A percentile compares a stretch with the other conserved stretches of the same genome.
Conservation (phyloP, 2,113 vertebrate species). For the Neofelis nebulosa region DNA sequence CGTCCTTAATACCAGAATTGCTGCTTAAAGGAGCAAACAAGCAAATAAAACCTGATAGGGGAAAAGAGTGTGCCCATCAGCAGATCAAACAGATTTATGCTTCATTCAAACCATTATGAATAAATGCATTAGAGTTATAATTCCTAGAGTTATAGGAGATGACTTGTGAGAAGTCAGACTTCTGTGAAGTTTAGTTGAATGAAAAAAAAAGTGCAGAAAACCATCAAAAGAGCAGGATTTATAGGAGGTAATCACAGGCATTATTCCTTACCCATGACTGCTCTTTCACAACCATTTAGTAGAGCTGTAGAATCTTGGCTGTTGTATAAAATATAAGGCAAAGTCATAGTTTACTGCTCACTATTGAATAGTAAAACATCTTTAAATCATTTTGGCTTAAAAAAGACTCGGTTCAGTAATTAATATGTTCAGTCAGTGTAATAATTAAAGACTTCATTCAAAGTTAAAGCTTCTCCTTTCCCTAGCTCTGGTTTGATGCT, state of each 20-base stretch:
- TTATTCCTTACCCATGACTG: neutral
- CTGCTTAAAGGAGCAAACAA: neutral
- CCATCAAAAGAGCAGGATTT: neutral
- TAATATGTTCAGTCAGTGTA: neutral
- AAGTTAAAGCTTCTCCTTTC: neutral
- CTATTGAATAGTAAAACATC: neutral
- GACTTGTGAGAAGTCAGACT: neutral
- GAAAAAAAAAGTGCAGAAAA: neutral
- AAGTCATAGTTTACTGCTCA: neutral
- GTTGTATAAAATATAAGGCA: neutral
- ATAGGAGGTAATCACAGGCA: neutral
- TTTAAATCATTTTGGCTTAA: neutral
- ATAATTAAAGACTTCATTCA: conserved; percentile 5
- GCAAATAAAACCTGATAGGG: neutral
- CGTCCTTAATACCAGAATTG: neutral
- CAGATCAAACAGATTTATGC: neutral
- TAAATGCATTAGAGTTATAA: neutral
- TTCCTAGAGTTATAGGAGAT: neutral
- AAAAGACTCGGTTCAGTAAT: neutral
- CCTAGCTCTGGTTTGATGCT: neutral
- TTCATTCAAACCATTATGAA: neutral
- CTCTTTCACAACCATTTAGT: neutral
- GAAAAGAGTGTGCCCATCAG: neutral
- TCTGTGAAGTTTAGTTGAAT: neutral
- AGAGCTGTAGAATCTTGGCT: neutral